Conservation (phyloP, 2,113 vertebrate species). For the Neotoma lepida region DNA sequence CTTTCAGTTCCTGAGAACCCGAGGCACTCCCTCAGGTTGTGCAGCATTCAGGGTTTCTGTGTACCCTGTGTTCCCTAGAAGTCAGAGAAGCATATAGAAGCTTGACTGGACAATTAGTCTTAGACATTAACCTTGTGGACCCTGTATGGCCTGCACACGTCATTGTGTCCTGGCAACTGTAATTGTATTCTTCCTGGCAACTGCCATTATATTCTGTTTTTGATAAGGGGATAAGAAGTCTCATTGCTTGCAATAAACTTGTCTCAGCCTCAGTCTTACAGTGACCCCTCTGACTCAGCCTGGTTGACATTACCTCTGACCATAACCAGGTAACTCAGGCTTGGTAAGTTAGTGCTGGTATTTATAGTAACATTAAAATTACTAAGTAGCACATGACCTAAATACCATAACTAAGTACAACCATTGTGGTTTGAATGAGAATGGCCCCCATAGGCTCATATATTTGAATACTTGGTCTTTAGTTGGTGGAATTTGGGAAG, state of each 20-base stretch:
- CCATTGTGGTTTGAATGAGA: not conserved
- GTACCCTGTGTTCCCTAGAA: not conserved
- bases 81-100: not conserved
- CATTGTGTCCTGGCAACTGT: not conserved
- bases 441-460: not conserved
- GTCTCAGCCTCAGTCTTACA: not conserved
- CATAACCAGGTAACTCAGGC: too few species aligned
- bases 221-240: not conserved
- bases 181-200: not conserved
- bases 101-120: not conserved
- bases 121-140: not conserved
- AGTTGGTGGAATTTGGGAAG: not conserved
- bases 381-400: not conserved
- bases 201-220: not conserved
- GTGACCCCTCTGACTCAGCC: not conserved
- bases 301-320: not conserved
- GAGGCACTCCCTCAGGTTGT: too few species aligned
- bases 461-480: not conserved
- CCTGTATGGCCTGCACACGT: not conserved
- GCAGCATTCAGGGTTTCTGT: not conserved
- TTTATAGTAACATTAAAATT: constrained; percentile 11
- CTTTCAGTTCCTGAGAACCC: not conserved
- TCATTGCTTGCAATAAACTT: not conserved
- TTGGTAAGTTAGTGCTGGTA: not conserved
- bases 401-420: not conserved